Conservation (phyloP, 2,113 vertebrate genomes). For the Dermatemys mawii region DNA sequence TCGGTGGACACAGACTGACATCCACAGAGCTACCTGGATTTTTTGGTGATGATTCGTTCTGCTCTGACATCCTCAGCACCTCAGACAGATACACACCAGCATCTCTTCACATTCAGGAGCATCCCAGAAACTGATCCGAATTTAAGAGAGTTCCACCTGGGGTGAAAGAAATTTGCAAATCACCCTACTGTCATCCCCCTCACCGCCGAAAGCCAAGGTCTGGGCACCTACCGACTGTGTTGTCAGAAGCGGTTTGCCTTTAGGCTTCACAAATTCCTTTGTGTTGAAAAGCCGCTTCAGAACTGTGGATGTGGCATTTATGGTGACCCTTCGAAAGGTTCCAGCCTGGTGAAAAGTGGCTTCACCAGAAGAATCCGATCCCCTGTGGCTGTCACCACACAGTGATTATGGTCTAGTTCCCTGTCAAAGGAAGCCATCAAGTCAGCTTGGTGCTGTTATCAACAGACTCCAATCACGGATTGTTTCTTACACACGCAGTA, state of each 20-base stretch:
- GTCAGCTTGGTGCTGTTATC: not conserved
- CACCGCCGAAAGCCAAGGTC: not conserved
- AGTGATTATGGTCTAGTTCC: not conserved
- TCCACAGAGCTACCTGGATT: not conserved
- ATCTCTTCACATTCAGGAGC: not conserved
- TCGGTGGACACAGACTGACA: not conserved
- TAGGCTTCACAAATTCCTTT: not conserved
- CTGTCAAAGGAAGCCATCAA: not conserved
- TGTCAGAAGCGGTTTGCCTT: no score
- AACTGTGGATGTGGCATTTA: constrained; percentile 28
- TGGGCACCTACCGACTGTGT: no score
- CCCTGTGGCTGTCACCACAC: not conserved
- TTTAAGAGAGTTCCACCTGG: not conserved
- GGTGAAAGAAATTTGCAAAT: not conserved
- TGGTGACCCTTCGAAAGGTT: constrained; percentile 3
- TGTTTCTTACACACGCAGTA: not conserved
- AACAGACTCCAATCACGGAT: not conserved
- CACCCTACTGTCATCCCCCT: not conserved
- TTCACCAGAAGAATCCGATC: not conserved
- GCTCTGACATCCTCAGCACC: not conserved
- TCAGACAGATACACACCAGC: no score
- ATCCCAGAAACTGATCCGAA: not conserved
- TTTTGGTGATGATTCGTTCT: not conserved
- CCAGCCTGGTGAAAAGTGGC: constrained; percentile 17
- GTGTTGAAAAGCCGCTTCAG: not conserved